These are phyloP conservation scores for Bucco capensis DNA, from an alignment of 2,113 vertebrate species.

Conservation along the genomic window DNA sequence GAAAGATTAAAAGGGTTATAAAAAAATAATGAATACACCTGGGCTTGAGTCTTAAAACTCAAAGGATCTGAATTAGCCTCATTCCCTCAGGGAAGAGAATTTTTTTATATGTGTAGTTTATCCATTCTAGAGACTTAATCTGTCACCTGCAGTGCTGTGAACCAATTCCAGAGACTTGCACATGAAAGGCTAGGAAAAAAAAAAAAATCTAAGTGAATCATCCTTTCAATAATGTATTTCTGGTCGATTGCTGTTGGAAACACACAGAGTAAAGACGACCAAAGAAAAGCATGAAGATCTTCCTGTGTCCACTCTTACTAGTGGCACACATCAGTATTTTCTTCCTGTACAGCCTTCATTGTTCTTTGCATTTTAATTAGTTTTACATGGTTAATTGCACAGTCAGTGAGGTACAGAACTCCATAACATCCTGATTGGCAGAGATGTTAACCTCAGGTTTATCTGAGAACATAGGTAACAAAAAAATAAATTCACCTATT, in stretches of 20 bases:
- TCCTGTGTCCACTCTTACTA: not conserved
- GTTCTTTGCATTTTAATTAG: not conserved
- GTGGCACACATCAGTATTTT: not conserved
- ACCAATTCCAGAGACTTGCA: not conserved
- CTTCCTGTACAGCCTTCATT: not conserved
- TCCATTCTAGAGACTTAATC: not conserved
- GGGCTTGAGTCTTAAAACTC: not conserved
- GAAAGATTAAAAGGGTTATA: not conserved
- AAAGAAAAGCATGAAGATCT: not conserved
- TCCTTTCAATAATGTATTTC: not conserved
- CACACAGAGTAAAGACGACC: not conserved
- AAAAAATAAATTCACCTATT: not conserved
- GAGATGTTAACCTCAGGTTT: not conserved
- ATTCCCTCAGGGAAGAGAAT: not conserved
- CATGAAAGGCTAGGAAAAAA: not conserved
- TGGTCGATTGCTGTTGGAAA: not conserved
- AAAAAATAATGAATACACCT: constrained; percentile 6
- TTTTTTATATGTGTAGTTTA: not conserved
- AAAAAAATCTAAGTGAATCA: not conserved
- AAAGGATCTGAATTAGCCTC: constrained; percentile 2
- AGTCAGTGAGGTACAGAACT: not conserved
- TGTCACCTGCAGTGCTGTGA: not conserved
- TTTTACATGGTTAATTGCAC: not conserved
- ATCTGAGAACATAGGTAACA: not conserved
- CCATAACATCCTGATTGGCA: not conserved